Evolutionary conservation across 2,888 invertebrate species (phyloP).

Genomic region (Clostera curtula): DNA sequence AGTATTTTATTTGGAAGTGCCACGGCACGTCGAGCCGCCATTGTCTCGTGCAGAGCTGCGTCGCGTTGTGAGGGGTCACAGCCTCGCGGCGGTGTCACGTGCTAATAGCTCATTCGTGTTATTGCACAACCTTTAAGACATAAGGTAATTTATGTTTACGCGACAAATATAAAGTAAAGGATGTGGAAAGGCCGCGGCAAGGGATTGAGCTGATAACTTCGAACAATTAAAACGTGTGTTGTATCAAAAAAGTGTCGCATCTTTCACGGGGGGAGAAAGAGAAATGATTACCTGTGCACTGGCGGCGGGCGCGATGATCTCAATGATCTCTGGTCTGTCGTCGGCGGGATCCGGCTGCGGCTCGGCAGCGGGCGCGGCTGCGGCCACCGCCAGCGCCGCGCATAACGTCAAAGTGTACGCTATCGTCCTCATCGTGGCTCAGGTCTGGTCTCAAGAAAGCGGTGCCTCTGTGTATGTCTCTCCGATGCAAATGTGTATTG

Average conservation of each 20-base stretch:
- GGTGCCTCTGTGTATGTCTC: slow-evolving; percentile 15
- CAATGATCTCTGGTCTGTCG: slow-evolving; percentile 63
- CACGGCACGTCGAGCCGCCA: no score
- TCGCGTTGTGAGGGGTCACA: no score
- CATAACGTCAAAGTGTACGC: slow-evolving; percentile 32
- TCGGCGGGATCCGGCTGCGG: slow-evolving; percentile 42
- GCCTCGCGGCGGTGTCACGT: slow-evolving; percentile 7
- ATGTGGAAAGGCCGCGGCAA: no score
- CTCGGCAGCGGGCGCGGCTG: slow-evolving; percentile 33
- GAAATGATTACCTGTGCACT: slow-evolving; percentile 53
- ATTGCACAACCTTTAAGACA: no score
- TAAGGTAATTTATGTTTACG: no score
- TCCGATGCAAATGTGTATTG: slow-evolving; percentile 27
- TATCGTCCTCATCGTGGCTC: slow-evolving; percentile 37
- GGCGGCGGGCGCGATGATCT: slow-evolving; percentile 68
- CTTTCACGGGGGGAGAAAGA: no score
- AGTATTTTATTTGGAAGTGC: no score
- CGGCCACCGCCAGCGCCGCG: slow-evolving; percentile 25
- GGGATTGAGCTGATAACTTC: no score
- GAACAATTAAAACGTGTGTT: no score
- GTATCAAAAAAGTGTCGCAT: no score
- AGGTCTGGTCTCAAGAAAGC: slow-evolving; percentile 2
- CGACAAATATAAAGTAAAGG: no score
- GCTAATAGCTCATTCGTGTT: slow-evolving; percentile 11
- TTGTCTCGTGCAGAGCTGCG: no score